Percentiles rank a stretch among this genome's conserved stretches.
phyloP scores from a whole-genome alignment of 2,888 invertebrate species.

The Marasmarcha lunaedactyla region DNA sequence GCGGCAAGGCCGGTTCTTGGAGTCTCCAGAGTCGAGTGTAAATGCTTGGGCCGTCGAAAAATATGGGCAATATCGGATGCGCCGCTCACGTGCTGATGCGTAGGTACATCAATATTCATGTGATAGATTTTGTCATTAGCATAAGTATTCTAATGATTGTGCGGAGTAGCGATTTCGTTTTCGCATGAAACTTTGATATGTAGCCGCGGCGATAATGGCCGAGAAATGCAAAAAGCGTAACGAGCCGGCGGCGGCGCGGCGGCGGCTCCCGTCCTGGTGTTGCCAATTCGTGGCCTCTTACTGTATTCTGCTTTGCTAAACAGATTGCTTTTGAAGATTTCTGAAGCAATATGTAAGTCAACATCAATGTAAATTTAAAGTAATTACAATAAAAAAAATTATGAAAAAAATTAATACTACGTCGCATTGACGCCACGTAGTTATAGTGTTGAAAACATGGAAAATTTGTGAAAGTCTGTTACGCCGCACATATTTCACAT shows the following conservation, averaged over 20 bases:
- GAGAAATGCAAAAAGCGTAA: conserved; percentile 22
- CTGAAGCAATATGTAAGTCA: too few species aligned
- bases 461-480: too few species aligned
- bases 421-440: too few species aligned
- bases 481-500: too few species aligned
- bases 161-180: conserved; percentile 13
- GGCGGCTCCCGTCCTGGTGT: neutral
- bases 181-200: conserved; percentile 9
- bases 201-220: conserved; percentile 20
- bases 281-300: neutral
- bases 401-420: too few species aligned
- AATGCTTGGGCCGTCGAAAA: too few species aligned
- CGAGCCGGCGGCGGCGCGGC: neutral
- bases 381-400: too few species aligned
- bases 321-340: too few species aligned
- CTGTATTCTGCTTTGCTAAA: neutral
- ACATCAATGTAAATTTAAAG: too few species aligned
- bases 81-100: neutral
- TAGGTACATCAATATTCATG: conserved; percentile 29
- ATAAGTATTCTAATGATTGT: conserved; percentile 15
- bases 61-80: neutral
- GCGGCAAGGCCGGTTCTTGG: too few species aligned
- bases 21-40: neutral
- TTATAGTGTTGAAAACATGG: too few species aligned
- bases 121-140: conserved; percentile 17